Evolutionary conservation across 2,797 vertebrate genomes (phyloP).

Genomic region (Neostethus bicornis): DNA sequence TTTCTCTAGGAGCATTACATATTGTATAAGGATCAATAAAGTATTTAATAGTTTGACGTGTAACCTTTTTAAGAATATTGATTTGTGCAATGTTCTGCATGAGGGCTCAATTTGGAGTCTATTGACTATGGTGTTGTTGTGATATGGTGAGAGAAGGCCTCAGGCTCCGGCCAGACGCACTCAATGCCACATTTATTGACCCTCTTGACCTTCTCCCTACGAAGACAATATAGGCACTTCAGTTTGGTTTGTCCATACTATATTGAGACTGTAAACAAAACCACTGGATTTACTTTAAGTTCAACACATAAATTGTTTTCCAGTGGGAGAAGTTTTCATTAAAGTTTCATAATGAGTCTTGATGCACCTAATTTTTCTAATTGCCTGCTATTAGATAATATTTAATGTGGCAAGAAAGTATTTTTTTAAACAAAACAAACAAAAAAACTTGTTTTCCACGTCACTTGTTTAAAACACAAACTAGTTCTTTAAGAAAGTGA

Average conservation of each 20-base stretch:
- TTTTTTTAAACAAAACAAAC: slow-evolving; percentile 7
- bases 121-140: slow-evolving; percentile 83
- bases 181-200: slow-evolving; percentile 78
- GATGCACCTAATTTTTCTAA: slow-evolving; percentile 8
- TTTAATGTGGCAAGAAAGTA: too few relatives aligned
- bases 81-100: slow-evolving; percentile 76
- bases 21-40: slow-evolving; percentile 75
- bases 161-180: slow-evolving; percentile 78
- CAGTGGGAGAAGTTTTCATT: slow-evolving; percentile 8
- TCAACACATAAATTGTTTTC: slow-evolving; percentile 29
- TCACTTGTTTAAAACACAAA: too few relatives aligned
- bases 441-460: too few relatives aligned
- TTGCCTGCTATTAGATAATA: slow-evolving; percentile 2
- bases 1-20: slow-evolving; percentile 62
- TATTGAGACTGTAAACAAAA: slow-evolving; percentile 44
- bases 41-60: slow-evolving; percentile 86
- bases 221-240: slow-evolving; percentile 52
- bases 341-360: slow-evolving; percentile 7
- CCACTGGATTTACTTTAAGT: slow-evolving; percentile 18
- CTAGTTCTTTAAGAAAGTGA: too few relatives aligned
- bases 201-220: slow-evolving; percentile 76
- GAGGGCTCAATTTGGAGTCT: slow-evolving; percentile 79
- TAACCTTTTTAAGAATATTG: slow-evolving; percentile 86
- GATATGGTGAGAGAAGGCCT: slow-evolving; percentile 75
- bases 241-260: slow-evolving; percentile 29